phyloP scores from a whole-genome alignment of 2,888 invertebrate genomes.

The Megamerina dolium region DNA sequence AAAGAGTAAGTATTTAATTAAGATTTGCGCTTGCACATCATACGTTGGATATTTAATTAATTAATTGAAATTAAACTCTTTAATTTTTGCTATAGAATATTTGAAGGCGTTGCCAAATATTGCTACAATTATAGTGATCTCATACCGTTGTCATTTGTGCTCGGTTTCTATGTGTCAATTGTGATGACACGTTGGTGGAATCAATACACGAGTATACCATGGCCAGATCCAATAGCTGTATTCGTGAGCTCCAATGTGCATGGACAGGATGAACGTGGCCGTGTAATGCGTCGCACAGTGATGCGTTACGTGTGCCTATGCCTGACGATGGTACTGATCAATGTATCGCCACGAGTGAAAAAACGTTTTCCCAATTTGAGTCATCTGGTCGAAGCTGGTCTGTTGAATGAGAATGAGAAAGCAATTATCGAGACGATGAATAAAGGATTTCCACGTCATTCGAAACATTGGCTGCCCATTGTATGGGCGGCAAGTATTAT shows the following conservation, averaged over 20 bases:
- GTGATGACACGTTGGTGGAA: slow-evolving; percentile 93
- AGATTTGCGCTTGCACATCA: background rate
- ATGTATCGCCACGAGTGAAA: slow-evolving; percentile 82
- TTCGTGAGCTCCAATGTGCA: slow-evolving; percentile 78
- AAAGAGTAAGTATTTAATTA: slow-evolving; percentile 62
- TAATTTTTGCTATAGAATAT: slow-evolving; percentile 55
- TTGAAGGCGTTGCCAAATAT: slow-evolving; percentile 76
- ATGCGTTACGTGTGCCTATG: slow-evolving; percentile 80
- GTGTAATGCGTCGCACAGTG: slow-evolving; percentile 75
- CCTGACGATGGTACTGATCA: slow-evolving; percentile 79
- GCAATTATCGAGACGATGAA: slow-evolving; percentile 72
- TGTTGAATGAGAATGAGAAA: slow-evolving; percentile 75
- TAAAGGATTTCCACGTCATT: slow-evolving; percentile 73
- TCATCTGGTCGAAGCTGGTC: slow-evolving; percentile 78
- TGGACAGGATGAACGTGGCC: slow-evolving; percentile 77
- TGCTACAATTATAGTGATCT: slow-evolving; percentile 81
- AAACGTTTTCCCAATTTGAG: slow-evolving; percentile 79
- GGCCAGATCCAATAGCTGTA: slow-evolving; percentile 83
- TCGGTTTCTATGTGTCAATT: slow-evolving; percentile 89
- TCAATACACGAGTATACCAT: slow-evolving; percentile 76
- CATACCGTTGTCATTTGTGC: slow-evolving; percentile 86
- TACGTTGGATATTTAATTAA: background rate
- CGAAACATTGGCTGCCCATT: slow-evolving; percentile 86
- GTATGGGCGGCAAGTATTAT: slow-evolving; percentile 89
- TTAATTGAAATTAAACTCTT: background rate